Conservation (phyloP, 2,888 invertebrate genomes). For the Plebejus argus region DNA sequence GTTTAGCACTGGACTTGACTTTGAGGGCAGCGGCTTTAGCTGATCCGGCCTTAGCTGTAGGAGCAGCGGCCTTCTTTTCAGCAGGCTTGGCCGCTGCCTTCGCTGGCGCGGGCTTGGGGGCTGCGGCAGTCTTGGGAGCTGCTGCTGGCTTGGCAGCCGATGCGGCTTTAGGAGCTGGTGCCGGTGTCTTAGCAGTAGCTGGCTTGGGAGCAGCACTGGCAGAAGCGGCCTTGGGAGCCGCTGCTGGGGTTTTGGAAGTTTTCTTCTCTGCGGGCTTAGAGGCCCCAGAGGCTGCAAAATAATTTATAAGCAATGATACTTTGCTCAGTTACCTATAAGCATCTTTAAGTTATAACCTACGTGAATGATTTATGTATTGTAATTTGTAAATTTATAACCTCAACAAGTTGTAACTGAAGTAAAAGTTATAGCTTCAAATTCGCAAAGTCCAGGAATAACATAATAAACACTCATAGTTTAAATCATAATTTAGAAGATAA, state of each 20-base stretch:
- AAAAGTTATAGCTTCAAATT: background rate
- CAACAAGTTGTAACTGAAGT: background rate
- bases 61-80: conserved; percentile 68
- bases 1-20: conserved; percentile 75
- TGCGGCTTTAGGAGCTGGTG: conserved; percentile 65
- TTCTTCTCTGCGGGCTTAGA: conserved; percentile 73
- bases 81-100: conserved; percentile 69
- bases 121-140: conserved; percentile 70
- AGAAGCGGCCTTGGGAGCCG: conserved; percentile 68
- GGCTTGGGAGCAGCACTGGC: conserved; percentile 59
- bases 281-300: conserved; percentile 54
- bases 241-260: conserved; percentile 69
- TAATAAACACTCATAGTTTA: background rate
- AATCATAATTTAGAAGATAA: background rate
- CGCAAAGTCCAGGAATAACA: background rate
- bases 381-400: background rate
- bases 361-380: background rate
- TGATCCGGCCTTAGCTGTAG: conserved; percentile 76
- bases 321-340: background rate
- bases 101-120: conserved; percentile 71
- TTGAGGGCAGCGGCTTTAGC: conserved; percentile 77
- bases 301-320: background rate
- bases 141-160: conserved; percentile 65
- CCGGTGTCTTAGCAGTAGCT: conserved; percentile 66
- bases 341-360: background rate